Percentiles rank a stretch among this genome's conserved stretches.
These are phyloP conservation scores for Samia ricini DNA, from an alignment of 1,140 invertebrate species.

Conservation along the genomic window DNA sequence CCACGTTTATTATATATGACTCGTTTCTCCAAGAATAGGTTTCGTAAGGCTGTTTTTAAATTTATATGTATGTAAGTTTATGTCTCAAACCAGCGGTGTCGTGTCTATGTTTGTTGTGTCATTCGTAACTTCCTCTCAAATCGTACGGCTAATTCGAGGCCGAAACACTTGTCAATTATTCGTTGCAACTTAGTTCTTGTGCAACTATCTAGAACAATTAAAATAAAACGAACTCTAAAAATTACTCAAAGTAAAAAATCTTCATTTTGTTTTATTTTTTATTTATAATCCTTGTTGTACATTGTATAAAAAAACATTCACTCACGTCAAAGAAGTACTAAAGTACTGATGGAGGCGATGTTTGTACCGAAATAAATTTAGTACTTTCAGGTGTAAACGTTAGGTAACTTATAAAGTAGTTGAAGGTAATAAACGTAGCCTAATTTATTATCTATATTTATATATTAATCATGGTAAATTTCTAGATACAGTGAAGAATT, in stretches of 20 bases:
- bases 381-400: no score
- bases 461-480: no score
- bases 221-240: not conserved
- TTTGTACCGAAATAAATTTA: no score
- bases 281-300: not conserved
- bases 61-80: not conserved
- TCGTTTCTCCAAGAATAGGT: not conserved
- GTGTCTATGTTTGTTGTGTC: not conserved
- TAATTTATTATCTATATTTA: no score
- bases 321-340: not conserved
- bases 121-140: constrained; percentile 8
- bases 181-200: constrained; percentile 3
- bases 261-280: not conserved
- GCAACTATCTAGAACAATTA: not conserved
- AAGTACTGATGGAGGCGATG: not conserved
- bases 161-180: constrained; percentile 1
- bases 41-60: not conserved
- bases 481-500: no score
- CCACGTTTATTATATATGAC: not conserved
- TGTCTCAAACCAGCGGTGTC: not conserved
- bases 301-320: not conserved
- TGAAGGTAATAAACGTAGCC: no score
- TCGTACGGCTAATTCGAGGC: constrained; percentile 4
- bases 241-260: not conserved
- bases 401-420: no score